Conservation (phyloP, 2,888 invertebrate species). For the Ophion costatus region DNA sequence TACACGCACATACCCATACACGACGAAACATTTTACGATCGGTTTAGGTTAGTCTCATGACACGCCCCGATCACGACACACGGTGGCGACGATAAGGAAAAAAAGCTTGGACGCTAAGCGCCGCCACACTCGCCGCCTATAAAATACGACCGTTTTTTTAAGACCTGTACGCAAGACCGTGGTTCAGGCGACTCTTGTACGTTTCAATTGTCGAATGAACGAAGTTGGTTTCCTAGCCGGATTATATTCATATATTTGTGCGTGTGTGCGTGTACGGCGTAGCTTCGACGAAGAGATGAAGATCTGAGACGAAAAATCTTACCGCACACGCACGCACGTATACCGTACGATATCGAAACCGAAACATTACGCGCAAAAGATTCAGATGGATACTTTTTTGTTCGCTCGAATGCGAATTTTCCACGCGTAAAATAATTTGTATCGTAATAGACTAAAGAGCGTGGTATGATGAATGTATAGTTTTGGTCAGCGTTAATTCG, state of each 20-base stretch:
- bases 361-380: constrained; percentile 7
- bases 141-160: no score
- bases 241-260: background rate
- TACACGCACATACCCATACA: no score
- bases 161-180: no score
- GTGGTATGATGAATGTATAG: constrained; percentile 6
- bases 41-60: no score
- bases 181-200: background rate
- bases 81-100: no score
- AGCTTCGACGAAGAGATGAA: constrained; percentile 45
- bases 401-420: constrained; percentile 4
- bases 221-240: background rate
- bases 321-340: constrained; percentile 15
- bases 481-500: constrained; percentile 31
- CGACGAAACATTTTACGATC: no score
- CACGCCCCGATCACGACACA: no score
- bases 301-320: constrained; percentile 13
- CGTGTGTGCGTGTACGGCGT: constrained; percentile 39
- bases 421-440: constrained; percentile 38
- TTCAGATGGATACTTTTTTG: constrained; percentile 22
- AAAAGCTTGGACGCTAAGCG: no score
- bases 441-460: constrained; percentile 26
- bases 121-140: no score
- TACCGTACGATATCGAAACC: constrained; percentile 52
- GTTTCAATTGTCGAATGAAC: background rate